phyloP scores from a whole-genome alignment of 1,140 invertebrate genomes.

The Papilio helenus region DNA sequence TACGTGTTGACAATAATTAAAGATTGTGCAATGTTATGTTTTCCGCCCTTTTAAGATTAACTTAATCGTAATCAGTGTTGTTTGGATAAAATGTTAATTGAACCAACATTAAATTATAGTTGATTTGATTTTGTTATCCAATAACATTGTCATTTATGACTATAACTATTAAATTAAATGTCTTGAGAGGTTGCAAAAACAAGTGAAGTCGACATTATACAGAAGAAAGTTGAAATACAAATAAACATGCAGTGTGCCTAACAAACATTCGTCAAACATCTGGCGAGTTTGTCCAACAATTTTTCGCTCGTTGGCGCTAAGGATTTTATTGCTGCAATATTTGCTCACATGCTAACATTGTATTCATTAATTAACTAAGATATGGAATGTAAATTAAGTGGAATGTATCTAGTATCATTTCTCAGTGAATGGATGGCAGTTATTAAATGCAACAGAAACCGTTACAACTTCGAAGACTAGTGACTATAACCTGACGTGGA shows the following conservation, averaged over 20 bases:
- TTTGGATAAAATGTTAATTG: too few relatives aligned
- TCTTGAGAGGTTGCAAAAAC: not conserved
- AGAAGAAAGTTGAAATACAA: not conserved
- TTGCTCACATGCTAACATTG: conserved; percentile 32
- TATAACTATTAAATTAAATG: not conserved
- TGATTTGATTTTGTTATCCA: not conserved
- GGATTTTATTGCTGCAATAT: conserved; percentile 34
- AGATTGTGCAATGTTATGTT: too few relatives aligned
- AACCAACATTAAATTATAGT: too few relatives aligned
- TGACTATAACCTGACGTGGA: not conserved
- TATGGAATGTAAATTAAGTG: conserved; percentile 36
- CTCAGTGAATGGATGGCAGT: conserved; percentile 9
- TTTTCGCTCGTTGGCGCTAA: conserved; percentile 34
- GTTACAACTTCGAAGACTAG: not conserved
- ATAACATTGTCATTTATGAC: not conserved
- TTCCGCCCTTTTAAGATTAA: too few relatives aligned
- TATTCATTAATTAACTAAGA: conserved; percentile 35
- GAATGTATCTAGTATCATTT: conserved; percentile 32
- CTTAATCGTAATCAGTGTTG: too few relatives aligned
- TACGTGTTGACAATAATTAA: too few relatives aligned
- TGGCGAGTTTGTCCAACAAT: conserved; percentile 32
- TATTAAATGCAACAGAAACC: conserved; percentile 22
- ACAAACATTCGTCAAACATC: conserved; percentile 22
- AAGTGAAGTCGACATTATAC: not conserved
- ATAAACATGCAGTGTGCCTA: not conserved